Evolutionary conservation across 2,888 invertebrate species (phyloP).

Genomic region (Epistrophe eligans): DNA sequence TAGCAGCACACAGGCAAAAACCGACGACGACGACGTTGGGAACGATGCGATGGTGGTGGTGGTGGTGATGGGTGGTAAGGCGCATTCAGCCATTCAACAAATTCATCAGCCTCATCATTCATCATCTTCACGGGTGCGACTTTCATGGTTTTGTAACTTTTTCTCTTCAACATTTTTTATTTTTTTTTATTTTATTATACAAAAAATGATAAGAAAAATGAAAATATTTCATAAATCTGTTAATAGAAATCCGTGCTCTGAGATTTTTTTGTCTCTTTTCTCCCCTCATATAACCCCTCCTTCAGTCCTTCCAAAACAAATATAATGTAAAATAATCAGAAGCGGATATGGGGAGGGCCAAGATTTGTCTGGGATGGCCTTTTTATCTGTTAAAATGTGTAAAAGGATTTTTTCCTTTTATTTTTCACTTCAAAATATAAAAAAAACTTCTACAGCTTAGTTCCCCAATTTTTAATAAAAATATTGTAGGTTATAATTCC

Average conservation of each 20-base stretch:
- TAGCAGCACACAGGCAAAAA: background rate
- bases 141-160: constrained; percentile 59
- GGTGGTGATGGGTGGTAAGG: background rate
- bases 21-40: no score
- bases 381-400: no score
- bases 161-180: background rate
- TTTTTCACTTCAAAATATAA: no score
- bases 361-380: background rate
- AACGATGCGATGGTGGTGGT: no score
- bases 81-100: constrained; percentile 50
- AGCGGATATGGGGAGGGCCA: background rate
- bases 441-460: no score
- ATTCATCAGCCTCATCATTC: constrained; percentile 67
- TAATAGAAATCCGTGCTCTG: constrained; percentile 43
- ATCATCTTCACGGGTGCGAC: constrained; percentile 65
- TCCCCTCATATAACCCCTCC: background rate
- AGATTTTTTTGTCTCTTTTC: background rate
- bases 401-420: no score
- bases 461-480: no score
- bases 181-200: background rate
- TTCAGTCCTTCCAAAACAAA: background rate
- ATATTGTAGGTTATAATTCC: no score
- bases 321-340: background rate
- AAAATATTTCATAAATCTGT: constrained; percentile 39
- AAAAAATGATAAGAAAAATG: constrained; percentile 1